phyloP scores from a whole-genome alignment of 2,888 invertebrate genomes.

The Gymnocheta viridis region DNA sequence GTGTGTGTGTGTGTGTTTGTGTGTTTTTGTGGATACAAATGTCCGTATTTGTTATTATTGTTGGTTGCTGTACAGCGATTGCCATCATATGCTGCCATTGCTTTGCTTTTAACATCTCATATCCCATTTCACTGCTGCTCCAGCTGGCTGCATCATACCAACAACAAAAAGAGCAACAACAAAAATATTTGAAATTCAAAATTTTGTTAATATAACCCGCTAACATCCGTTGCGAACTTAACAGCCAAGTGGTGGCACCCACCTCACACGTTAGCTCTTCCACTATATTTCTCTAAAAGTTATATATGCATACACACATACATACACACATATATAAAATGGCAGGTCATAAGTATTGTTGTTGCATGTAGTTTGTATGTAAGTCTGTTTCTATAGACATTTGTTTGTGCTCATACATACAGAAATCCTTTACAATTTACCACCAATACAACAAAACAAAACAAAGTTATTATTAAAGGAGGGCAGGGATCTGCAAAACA shows the following conservation, averaged over 20 bases:
- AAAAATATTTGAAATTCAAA: constrained; percentile 18
- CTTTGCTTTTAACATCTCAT: neutral
- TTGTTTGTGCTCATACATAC: neutral
- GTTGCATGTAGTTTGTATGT: neutral
- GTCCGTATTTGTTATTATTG: constrained; percentile 39
- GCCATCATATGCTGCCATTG: constrained; percentile 57
- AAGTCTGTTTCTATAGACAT: neutral
- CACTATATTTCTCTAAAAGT: constrained; percentile 33
- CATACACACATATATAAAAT: constrained; percentile 42
- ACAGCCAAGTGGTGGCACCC: constrained; percentile 8
- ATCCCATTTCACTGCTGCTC: neutral
- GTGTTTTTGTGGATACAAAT: neutral
- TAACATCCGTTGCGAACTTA: constrained; percentile 50
- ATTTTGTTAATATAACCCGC: constrained; percentile 65
- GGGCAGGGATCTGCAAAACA: neutral
- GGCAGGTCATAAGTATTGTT: constrained; percentile 45
- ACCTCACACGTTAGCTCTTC: neutral
- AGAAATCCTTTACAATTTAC: constrained; percentile 24
- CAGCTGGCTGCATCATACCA: constrained; percentile 42
- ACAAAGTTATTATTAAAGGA: neutral
- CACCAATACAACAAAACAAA: neutral
- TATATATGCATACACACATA: too few relatives aligned
- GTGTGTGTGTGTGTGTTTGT: neutral
- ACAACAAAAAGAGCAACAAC: neutral
- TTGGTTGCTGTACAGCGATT: constrained; percentile 51